Evolutionary conservation across 2,113 vertebrate genomes (phyloP), one percentile per base, ranked within the genome.

Genomic region (Pithys albifrons): DNA sequence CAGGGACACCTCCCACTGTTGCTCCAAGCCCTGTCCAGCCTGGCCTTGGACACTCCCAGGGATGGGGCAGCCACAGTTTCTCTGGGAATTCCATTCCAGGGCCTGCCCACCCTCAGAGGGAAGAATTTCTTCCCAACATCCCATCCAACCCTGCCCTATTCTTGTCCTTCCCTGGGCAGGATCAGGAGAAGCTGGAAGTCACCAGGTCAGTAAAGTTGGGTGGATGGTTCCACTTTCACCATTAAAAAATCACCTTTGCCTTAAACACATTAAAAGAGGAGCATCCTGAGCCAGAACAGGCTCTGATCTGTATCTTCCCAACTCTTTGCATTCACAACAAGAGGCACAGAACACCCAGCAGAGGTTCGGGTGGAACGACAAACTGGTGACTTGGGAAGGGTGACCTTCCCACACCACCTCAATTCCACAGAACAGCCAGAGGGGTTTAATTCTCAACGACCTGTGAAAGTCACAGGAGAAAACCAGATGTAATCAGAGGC

Each of bases 21-120:
- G n/a, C n/a, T 89, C 70, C 78, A 5, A 67, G 10, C 45, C 37
- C 52, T 0, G 0, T 52, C 59, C 45, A 83, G 0, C 29, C 71
- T 62, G 71, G 29, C n/a, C 62, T 62, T 12, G 88, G 55, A 0
- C 41, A 76, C 0, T 48, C 0, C n/a, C 71, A 89, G 64, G 48
- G 71, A 14, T 62, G 78, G 48, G 20, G 20, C 54, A 83, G 78
- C 78, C 78, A 11, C 46, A 75, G 48, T 54, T 83, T 0, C 71
- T 48, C 71, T 83, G 88, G 24, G 48, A 9, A 67, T 5, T 12
- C 70, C 39, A 19, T 62, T n/a, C 78, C 78, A 54, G 70, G 37
- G 24, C 54, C 37, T 62, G 0, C 2, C 15, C 62, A 69, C 24
- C 20, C 64, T 76, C 25, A 0, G 29, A 48, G 9, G 4, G 5